Percentiles rank a stretch among this genome's conserved stretches.
These are phyloP conservation scores for Sus cebifrons DNA, from an alignment of 2,797 vertebrate genomes.

Conservation along the genomic window DNA sequence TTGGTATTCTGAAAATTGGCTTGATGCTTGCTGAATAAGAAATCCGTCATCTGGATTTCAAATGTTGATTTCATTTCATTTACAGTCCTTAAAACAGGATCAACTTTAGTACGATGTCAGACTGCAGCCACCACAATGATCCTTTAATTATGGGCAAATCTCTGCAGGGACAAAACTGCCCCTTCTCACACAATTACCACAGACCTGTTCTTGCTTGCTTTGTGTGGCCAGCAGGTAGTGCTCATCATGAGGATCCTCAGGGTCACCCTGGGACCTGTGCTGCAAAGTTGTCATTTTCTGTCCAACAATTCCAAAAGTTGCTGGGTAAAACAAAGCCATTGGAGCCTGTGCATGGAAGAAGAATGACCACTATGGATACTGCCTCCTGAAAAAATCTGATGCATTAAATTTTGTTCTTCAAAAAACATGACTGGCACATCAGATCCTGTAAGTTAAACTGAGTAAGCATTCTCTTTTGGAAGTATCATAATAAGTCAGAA, in stretches of 20 bases:
- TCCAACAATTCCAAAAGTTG: conserved; percentile 97
- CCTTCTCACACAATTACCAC: not conserved
- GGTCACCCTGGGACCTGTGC: conserved; percentile 96
- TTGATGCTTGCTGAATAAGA: not conserved
- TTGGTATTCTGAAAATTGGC: not conserved
- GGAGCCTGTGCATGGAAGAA: conserved; percentile 92
- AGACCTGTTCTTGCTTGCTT: conserved; percentile 99
- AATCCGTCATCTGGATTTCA: conserved; percentile 41
- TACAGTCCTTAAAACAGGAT: not conserved
- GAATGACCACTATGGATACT: not conserved
- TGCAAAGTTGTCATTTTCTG: conserved; percentile 98
- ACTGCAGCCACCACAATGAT: not conserved
- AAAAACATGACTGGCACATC: not conserved
- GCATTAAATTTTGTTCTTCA: not conserved
- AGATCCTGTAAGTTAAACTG: not conserved
- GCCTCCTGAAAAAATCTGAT: not conserved
- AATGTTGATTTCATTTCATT: not conserved
- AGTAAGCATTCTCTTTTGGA: not conserved
- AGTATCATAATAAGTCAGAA: not conserved
- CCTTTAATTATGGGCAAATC: not conserved
- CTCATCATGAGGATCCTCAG: conserved; percentile 98
- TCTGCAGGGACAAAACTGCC: not conserved
- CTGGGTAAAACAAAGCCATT: conserved; percentile 98
- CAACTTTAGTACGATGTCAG: not conserved
- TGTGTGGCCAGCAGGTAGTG: conserved; percentile 98